Evolutionary conservation across 2,113 vertebrate genomes (phyloP).

Genomic region (Xenopus tropicalis): UCB_Xtro_10.0 CM004445.2:50876501-50877000

Average conservation of each 20-base stretch:
- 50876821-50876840: too few relatives aligned
- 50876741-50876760: slow-evolving; percentile 56
- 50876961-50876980: too few relatives aligned
- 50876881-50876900: too few relatives aligned
- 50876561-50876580: slow-evolving; percentile 60
- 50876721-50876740: slow-evolving; percentile 52
- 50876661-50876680: slow-evolving; percentile 66
- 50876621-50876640: slow-evolving; percentile 67
- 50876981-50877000: too few relatives aligned
- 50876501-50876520: slow-evolving; percentile 55
- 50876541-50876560: slow-evolving; percentile 59
- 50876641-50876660: slow-evolving; percentile 64
- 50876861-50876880: not conserved
- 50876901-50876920: too few relatives aligned
- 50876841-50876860: too few relatives aligned
- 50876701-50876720: slow-evolving; percentile 41
- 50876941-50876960: too few relatives aligned
- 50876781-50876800: not conserved
- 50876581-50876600: slow-evolving; percentile 66
- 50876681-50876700: slow-evolving; percentile 55
- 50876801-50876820: too few relatives aligned
- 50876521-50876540: slow-evolving; percentile 67
- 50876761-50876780: not conserved
- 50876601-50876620: slow-evolving; percentile 67
- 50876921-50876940: too few relatives aligned